Evolutionary conservation across 2,113 vertebrate species (phyloP).

Genomic region (Charina bottae): DNA sequence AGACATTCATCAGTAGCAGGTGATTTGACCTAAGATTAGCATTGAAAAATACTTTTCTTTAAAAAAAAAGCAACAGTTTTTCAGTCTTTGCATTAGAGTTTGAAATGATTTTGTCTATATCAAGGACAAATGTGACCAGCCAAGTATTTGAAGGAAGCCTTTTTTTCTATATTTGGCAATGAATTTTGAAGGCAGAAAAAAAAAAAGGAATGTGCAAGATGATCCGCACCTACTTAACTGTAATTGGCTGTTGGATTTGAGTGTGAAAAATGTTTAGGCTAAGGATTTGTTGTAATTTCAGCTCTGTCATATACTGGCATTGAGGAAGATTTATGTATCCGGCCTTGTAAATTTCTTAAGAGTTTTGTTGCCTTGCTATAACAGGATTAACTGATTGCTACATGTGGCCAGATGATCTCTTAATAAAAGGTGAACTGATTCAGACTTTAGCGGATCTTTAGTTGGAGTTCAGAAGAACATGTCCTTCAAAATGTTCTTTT

Average conservation of each 20-base stretch:
- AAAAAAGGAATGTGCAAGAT: background rate
- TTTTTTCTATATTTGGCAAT: background rate
- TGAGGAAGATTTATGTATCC: conserved; percentile 31
- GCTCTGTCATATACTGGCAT: background rate
- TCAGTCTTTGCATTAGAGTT: background rate
- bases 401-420: conserved; percentile 29
- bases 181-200: background rate
- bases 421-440: conserved; percentile 12
- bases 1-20: background rate
- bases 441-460: background rate
- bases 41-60: background rate
- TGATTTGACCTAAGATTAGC: background rate
- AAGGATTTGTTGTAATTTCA: conserved; percentile 33
- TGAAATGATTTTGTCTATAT: background rate
- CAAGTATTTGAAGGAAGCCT: rapidly evolving
- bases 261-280: conserved; percentile 26
- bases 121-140: conserved; percentile 16
- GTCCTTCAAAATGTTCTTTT: background rate
- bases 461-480: background rate
- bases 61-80: background rate
- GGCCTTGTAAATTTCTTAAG: conserved; percentile 6
- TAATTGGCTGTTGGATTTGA: conserved; percentile 26
- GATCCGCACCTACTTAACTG: conserved; percentile 3
- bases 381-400: conserved; percentile 30
- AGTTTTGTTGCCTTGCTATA: conserved; percentile 25